Base-by-base conservation (phyloP, 2,888 invertebrate genomes). In the Adela reaumurella region DNA sequence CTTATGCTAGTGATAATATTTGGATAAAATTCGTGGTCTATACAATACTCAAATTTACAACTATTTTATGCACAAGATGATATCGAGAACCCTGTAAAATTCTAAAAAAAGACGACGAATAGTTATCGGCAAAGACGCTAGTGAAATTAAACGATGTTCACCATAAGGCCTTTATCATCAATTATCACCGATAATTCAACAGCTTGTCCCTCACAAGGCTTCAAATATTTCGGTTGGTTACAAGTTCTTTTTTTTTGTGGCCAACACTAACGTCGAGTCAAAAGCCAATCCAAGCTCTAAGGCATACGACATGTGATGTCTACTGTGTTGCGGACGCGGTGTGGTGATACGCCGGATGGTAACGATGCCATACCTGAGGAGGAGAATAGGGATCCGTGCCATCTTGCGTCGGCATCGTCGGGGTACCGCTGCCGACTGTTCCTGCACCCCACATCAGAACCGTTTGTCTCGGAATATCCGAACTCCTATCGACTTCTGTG, bases 381-480 rank as follows among this genome's bases (percentile, higher is more conserved):
- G 78, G 77, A 46, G 77, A 76, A 62, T 76, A 78, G 53, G 77
- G 76, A 58, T 71, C 69, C 5, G 74, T 71, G 8, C 68, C 73
- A 51, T 76, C 77, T 52, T 74, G 76, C 57, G 80, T 68, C 1
- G 71, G 54, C 2, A 72, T 74, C 43, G 80, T 68, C 2, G 71
- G 54, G n/a, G n/a, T n/a, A 2, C 73, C 74, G 45, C 70, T 70
- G 2, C 73, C 69, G 52, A 63, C 61, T 61, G 42, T 63, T 59
- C 72, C 81, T 53, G 85, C 81, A 18, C 94, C 94, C 94, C 94
- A 95, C 94, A 95, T 94, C 43, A 95, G 83, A 48, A 94, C 95
- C 11, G 94, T 95, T 70, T 95, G 94, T 44, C 95, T 80, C 1
- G 90, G 88, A 55, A 85, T 79, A 59, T 86, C 86, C 49, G 83